A percentile compares a stretch with the other conserved stretches of the same genome.
Conservation (phyloP, 2,113 vertebrate genomes). For the Silurus asotus region DNA sequence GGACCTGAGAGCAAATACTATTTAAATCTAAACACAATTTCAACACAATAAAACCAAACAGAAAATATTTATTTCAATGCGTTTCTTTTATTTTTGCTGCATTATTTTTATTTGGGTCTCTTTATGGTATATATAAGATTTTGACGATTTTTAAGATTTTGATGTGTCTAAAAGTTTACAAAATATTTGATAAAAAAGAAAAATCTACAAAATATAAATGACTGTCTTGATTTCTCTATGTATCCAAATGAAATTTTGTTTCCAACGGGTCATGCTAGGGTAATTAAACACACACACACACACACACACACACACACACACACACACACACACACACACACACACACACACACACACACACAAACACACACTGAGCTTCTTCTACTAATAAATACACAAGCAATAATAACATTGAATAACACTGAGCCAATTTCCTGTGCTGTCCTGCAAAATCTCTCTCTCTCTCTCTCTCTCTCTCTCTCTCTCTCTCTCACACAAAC, state of each 20-base stretch:
- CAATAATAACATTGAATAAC: slow-evolving; percentile 63
- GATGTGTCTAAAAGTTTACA: slow-evolving; percentile 25
- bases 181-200: neutral
- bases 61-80: neutral
- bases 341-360: slow-evolving; percentile 40
- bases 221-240: slow-evolving; percentile 73
- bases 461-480: slow-evolving; percentile 39
- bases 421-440: slow-evolving; percentile 72
- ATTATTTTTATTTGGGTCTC: neutral
- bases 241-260: slow-evolving; percentile 64
- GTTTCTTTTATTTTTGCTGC: neutral
- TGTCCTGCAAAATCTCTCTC: slow-evolving; percentile 52
- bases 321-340: slow-evolving; percentile 41
- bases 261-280: slow-evolving; percentile 33
- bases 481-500: slow-evolving; percentile 42
- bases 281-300: slow-evolving; percentile 62
- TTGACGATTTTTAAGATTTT: neutral
- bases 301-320: slow-evolving; percentile 50
- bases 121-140: too few relatives aligned
- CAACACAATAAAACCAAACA: neutral
- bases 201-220: slow-evolving; percentile 65
- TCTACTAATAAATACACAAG: slow-evolving; percentile 74
- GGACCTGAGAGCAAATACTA: neutral
- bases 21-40: neutral
- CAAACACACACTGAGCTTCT: slow-evolving; percentile 53